A percentile compares a stretch with the other conserved stretches of the same genome.
Conservation (phyloP, 1,140 invertebrate genomes). For the Manduca sexta region DNA sequence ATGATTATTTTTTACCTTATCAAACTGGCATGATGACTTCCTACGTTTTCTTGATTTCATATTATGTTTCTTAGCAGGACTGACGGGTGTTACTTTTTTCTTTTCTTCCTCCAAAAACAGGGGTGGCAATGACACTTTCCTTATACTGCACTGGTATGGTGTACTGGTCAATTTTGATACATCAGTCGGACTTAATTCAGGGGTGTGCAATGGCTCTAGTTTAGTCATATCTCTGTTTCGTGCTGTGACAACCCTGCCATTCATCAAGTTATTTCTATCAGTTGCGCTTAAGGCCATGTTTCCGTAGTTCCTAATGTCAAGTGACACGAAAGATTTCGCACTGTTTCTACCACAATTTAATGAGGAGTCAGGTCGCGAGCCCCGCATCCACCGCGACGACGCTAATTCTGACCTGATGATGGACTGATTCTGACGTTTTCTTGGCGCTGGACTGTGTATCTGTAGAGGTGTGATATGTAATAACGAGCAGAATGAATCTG, state of each 20-base stretch:
- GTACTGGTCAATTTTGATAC: conserved; percentile 21
- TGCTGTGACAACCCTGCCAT: conserved; percentile 47
- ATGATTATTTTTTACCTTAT: conserved; percentile 3
- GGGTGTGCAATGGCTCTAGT: conserved; percentile 49
- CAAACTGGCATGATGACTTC: neutral
- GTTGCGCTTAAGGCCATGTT: conserved; percentile 31
- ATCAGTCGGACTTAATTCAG: conserved; percentile 38
- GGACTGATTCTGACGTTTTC: conserved; percentile 47
- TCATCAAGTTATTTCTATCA: conserved; percentile 37
- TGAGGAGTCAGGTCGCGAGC: conserved; percentile 50
- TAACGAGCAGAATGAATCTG: conserved; percentile 51
- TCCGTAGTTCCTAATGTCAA: conserved; percentile 47
- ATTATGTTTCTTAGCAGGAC: conserved; percentile 42
- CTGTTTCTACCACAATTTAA: conserved; percentile 55
- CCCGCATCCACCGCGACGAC: conserved; percentile 67
- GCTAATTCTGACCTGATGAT: conserved; percentile 66
- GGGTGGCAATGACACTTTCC: conserved; percentile 67
- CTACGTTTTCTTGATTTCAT: conserved; percentile 30
- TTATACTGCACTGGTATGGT: conserved; percentile 36
- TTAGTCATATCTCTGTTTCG: conserved; percentile 45
- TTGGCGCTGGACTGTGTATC: conserved; percentile 46
- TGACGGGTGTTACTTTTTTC: conserved; percentile 31
- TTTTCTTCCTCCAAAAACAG: conserved; percentile 56
- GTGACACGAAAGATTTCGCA: conserved; percentile 60
- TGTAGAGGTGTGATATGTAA: conserved; percentile 60